Evolutionary conservation across 2,888 invertebrate genomes (phyloP).

Genomic region (Leptarthrus brevirostris): DNA sequence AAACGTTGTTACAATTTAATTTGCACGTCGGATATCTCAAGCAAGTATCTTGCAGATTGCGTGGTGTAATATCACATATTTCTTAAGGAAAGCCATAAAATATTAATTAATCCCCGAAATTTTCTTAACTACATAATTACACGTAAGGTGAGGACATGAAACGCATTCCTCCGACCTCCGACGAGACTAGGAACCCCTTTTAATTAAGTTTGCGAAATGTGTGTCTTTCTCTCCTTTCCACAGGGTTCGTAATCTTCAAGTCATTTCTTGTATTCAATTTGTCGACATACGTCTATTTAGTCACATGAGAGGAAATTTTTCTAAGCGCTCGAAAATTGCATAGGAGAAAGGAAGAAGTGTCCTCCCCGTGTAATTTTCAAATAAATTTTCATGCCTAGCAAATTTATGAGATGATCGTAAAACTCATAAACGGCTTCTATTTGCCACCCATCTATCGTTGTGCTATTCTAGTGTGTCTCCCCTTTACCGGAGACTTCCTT

Average conservation of each 20-base stretch:
- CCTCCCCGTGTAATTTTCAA: conserved; percentile 51
- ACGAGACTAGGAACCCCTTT: conserved; percentile 37
- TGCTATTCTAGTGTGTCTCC: background rate
- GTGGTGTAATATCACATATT: background rate
- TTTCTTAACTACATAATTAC: conserved; percentile 49
- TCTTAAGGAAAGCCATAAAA: conserved; percentile 24
- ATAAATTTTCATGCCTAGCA: conserved; percentile 53
- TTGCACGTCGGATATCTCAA: background rate
- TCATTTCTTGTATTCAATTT: conserved; percentile 52
- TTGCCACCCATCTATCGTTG: conserved; percentile 36
- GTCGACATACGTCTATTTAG: conserved; percentile 48
- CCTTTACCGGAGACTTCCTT: background rate
- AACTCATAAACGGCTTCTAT: conserved; percentile 53
- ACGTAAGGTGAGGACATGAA: conserved; percentile 20
- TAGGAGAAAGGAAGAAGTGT: background rate
- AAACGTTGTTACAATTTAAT: background rate
- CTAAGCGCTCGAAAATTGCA: conserved; percentile 46
- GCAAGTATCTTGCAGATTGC: background rate
- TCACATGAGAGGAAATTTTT: conserved; percentile 51
- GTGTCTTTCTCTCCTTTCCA: conserved; percentile 1
- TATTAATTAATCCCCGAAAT: conserved; percentile 43
- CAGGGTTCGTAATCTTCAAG: conserved; percentile 24
- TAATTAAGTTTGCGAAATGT: conserved; percentile 52
- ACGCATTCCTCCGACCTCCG: conserved; percentile 21
- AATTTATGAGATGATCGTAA: conserved; percentile 54